A percentile compares a stretch with the other conserved stretches of the same genome.
phyloP scores from a whole-genome alignment of 2,888 invertebrate species.

The Buathra laborator region DNA sequence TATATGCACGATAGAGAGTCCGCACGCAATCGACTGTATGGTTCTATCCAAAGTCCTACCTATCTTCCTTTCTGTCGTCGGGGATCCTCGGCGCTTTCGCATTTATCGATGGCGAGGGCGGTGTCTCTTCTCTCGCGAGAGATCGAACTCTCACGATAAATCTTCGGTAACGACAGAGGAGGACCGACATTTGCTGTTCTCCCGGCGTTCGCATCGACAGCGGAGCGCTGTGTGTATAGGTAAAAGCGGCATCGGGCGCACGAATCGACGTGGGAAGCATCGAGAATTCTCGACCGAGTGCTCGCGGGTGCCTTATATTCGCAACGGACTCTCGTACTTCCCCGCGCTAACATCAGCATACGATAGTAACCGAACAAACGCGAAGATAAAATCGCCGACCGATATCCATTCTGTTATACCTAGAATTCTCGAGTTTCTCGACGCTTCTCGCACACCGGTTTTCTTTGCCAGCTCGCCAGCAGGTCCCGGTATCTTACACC shows the following conservation, averaged over 20 bases:
- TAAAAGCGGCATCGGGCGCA: slow-evolving; percentile 14
- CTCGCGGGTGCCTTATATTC: slow-evolving; percentile 29
- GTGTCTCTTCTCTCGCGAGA: slow-evolving; percentile 41
- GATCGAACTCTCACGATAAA: slow-evolving; percentile 67
- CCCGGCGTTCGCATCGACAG: slow-evolving; percentile 52
- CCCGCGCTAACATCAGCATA: slow-evolving; percentile 13
- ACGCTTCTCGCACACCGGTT: neutral
- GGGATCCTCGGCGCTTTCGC: slow-evolving; percentile 43
- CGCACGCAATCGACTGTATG: slow-evolving; percentile 24
- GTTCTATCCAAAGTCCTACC: slow-evolving; percentile 5
- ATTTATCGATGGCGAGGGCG: slow-evolving; percentile 57
- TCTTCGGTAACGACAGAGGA: slow-evolving; percentile 44
- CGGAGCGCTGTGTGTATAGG: neutral
- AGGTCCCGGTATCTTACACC: neutral
- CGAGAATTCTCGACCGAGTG: slow-evolving; percentile 46
- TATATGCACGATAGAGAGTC: slow-evolving; percentile 16
- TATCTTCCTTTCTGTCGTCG: slow-evolving; percentile 22
- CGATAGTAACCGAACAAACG: slow-evolving; percentile 19
- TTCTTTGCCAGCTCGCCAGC: slow-evolving; percentile 9
- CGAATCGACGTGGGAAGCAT: slow-evolving; percentile 65
- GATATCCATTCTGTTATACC: slow-evolving; percentile 27
- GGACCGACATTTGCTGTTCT: slow-evolving; percentile 39
- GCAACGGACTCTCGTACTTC: slow-evolving; percentile 6
- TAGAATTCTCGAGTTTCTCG: slow-evolving; percentile 33
- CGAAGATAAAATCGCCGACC: slow-evolving; percentile 44